Evolutionary conservation across 2,113 vertebrate genomes (phyloP).

Genomic region (Bubo scandiacus): DNA sequence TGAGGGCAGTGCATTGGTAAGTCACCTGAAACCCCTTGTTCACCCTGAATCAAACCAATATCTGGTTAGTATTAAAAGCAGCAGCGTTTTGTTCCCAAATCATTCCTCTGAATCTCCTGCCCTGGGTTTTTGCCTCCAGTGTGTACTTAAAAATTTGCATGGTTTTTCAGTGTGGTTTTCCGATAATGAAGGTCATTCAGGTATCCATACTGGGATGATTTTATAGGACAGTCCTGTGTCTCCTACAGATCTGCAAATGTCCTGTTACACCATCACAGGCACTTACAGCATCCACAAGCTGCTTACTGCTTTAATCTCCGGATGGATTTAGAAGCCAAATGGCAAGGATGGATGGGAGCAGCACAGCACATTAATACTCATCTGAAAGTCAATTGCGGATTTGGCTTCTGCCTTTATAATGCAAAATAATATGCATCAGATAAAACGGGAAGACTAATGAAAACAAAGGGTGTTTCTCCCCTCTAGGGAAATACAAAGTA

Average conservation of each 20-base stretch:
- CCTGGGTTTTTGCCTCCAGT: fast-evolving
- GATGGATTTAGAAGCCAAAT: constrained; percentile 5
- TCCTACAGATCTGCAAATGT: not conserved
- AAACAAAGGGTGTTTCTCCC: not conserved
- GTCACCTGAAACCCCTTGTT: not conserved
- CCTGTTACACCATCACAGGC: not conserved
- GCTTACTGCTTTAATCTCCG: constrained; percentile 42
- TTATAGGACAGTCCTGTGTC: not conserved
- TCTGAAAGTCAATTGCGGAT: not conserved
- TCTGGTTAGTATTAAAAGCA: not conserved
- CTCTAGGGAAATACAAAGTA: not conserved
- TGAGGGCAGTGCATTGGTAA: not conserved
- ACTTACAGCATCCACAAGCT: not conserved
- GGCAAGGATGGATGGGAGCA: not conserved
- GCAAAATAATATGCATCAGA: not conserved
- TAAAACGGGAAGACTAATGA: not conserved
- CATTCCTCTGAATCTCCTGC: not conserved
- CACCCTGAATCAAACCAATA: not conserved
- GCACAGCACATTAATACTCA: not conserved
- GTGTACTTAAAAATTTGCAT: not conserved
- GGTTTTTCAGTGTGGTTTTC: not conserved
- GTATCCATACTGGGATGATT: not conserved
- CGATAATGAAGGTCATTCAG: not conserved
- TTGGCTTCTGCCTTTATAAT: not conserved
- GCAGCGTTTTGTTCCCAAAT: not conserved